Evolutionary conservation across 2,888 invertebrate genomes (phyloP), one percentile per base, ranked within the genome.

Genomic region (Machimus atricapillus): DNA sequence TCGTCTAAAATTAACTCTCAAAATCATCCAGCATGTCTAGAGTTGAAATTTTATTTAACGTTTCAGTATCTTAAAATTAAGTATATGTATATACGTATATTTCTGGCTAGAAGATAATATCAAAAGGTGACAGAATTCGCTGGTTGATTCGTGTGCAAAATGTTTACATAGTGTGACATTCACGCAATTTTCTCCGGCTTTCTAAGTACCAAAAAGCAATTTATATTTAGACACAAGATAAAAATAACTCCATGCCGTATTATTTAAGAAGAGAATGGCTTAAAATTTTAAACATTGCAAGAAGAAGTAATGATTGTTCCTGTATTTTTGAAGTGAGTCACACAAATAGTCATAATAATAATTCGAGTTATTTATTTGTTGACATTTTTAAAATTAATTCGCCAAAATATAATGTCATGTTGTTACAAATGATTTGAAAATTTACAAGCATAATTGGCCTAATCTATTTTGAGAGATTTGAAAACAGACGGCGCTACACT

Each of bases 161-260:
- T 85, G 74, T 85, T 85, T 74, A 74, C 66, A 83, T 85, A 9
- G 52, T 16, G 23, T 85, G 85, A 85, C 85, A 85, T 85, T 85
- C 85, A 85, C 43, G 46, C 74, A 74, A 74, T 74, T 46, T 85
- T 40, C 9, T 85, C 37, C 43, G 85, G 23, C 14, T 43, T 82
- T 34, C 56, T 81, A 31, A 81, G 27, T 31, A 31, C 40, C 16
- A 83, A 66, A 46, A 27, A 31, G 52, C 27, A 43, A 43, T 85
- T 23, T 85, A 85, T 74, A 58, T 85, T 85, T 73, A 85, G 74
- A 83, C 23, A 12, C 8, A 23, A n/a, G 34, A 23, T 66, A 83
- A 83, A 83, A 83, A 83, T 66, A 83, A 12, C 52, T 12, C 23
- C 19, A 2, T 19, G 27, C 66, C 8, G 23, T 12, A 19, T 78